Evolutionary conservation across 2,113 vertebrate genomes (phyloP).

Genomic region (Nicator chloris): DNA sequence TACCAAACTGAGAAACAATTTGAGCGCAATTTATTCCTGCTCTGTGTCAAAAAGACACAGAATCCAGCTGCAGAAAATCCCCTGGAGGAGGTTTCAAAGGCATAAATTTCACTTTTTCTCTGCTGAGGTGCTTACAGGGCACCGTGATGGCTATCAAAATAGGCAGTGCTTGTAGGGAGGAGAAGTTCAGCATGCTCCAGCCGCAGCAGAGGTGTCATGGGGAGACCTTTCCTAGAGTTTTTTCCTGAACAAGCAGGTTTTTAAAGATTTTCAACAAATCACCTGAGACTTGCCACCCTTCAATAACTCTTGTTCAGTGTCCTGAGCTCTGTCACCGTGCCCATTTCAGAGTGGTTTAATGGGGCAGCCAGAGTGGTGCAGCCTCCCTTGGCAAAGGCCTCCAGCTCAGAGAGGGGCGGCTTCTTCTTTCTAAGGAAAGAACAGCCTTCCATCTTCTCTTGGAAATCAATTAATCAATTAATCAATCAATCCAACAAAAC

Average conservation of each 20-base stretch:
- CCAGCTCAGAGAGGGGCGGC: not conserved
- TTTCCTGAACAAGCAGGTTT: not conserved
- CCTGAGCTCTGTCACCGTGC: not conserved
- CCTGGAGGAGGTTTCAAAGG: constrained; percentile 17
- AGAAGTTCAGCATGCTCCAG: not conserved
- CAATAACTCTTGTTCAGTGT: not conserved
- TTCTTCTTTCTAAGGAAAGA: not conserved
- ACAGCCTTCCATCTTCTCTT: not conserved
- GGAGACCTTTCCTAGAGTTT: not conserved
- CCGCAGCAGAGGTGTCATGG: not conserved
- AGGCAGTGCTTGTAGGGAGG: not conserved
- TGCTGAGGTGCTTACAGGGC: constrained; percentile 16
- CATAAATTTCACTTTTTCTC: constrained; percentile 37
- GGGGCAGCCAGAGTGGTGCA: not conserved
- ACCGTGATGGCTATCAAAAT: not conserved
- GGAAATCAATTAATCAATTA: not conserved
- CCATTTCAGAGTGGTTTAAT: not conserved
- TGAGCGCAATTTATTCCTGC: constrained; percentile 26
- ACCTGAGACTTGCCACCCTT: not conserved
- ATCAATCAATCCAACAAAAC: not conserved
- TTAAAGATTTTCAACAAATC: not conserved
- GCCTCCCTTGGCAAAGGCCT: not conserved
- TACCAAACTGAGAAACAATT: constrained; percentile 32
- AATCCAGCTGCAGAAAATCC: constrained; percentile 38
- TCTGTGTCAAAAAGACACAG: constrained; percentile 40